Base-by-base conservation (phyloP, 2,113 vertebrate species). In the Neolamprologus ventralis region DNA sequence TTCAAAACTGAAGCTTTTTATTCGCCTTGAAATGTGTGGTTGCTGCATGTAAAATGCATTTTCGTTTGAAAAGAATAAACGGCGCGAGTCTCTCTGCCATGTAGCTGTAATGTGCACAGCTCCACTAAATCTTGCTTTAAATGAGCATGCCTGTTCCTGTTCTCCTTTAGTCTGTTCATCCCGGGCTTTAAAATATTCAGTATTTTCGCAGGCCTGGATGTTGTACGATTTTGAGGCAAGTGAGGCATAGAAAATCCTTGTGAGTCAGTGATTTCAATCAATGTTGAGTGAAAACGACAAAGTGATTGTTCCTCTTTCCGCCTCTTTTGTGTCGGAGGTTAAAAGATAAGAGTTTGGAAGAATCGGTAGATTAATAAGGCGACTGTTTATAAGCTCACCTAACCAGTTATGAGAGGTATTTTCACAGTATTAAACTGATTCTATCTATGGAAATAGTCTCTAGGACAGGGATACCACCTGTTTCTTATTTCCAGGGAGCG, bases 221-320 rank as follows among this genome's bases (percentile, higher is more conserved):
- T 89, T 92, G 83, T 91, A 93, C 37, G 80, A 94, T 93, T 93
- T 90, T 79, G 55, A 33, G 11, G 51, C 85, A 93, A 93, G 88
- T 88, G 88, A 96, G 37, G 95, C 93, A 82, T 82, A 81, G 10
- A 73, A 93, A 95, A 95, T 95, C 91, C 87, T 92, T 91, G 90
- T 88, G 87, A 95, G 90, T 96, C 95, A 95, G 91, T 96, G 96
- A 96, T 96, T 96, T 96, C 92, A 95, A 92, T 95, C 95, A 95
- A 94, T 94, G 91, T 93, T 42, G 63, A 91, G 78, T 26, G 65
- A 84, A 55, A 37, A 84, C 9, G 28, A 85, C 54, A 82, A 51
- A 75, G 75, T 89, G 87, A 90, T 91, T 93, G 86, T 86, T 89
- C 55, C 84, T 54, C 21, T 35, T 82, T 89, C 19, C 9, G 1